phyloP scores from a whole-genome alignment of 2,888 invertebrate species.

The Tiliacea citrago region DNA sequence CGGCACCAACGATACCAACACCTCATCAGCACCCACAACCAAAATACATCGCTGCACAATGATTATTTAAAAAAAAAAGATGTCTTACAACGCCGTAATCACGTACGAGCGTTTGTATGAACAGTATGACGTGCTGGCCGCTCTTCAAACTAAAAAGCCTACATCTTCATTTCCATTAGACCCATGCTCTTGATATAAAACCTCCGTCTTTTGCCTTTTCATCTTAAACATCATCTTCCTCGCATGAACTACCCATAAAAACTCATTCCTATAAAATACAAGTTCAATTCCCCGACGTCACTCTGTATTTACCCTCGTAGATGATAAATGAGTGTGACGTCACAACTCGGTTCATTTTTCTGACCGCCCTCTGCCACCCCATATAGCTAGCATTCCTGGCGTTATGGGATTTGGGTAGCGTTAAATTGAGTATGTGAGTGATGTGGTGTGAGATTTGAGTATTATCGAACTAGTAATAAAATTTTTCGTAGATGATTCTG shows the following conservation, averaged over 20 bases:
- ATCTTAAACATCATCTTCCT: neutral
- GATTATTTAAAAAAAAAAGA: too few relatives aligned
- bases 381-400: slow-evolving; percentile 48
- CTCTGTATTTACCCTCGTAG: slow-evolving; percentile 51
- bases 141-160: too few relatives aligned
- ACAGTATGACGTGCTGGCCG: too few relatives aligned
- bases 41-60: too few relatives aligned
- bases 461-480: slow-evolving; percentile 6
- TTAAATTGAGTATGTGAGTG: slow-evolving; percentile 63
- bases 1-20: too few relatives aligned
- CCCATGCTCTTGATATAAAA: neutral
- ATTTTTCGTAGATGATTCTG: neutral
- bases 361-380: slow-evolving; percentile 56
- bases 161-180: too few relatives aligned
- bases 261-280: slow-evolving; percentile 53
- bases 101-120: too few relatives aligned
- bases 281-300: slow-evolving; percentile 66
- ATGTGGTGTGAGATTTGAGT: slow-evolving; percentile 49
- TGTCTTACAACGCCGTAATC: too few relatives aligned
- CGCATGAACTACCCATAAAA: slow-evolving; percentile 30
- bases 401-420: slow-evolving; percentile 65
- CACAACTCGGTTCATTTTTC: slow-evolving; percentile 68
- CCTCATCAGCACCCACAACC: too few relatives aligned
- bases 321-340: slow-evolving; percentile 73
- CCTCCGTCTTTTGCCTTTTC: neutral